Evolutionary conservation across 2,888 invertebrate genomes (phyloP), one percentile per base, ranked within the genome.

Genomic region (Zaprionus obscuricornis): DNA sequence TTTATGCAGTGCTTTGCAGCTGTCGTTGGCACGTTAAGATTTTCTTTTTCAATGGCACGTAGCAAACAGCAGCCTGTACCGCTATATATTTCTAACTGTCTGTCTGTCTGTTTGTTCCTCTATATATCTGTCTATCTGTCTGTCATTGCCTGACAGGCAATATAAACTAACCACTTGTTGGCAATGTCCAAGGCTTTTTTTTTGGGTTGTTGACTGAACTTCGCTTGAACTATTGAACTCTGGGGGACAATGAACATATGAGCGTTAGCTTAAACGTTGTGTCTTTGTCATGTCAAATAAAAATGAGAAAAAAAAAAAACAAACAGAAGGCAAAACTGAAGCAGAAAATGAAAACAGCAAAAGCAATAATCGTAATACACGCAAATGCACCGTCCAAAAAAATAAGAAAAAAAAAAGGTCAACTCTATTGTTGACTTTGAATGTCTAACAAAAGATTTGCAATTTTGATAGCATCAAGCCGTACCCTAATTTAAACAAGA

Each of bases 151-250:
- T 47, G 39, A 29, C 33, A 14, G 27, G n/a, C n/a, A n/a, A 36
- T 46, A 26, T 42, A 20, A 50, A 46, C 54, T 66, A 73, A 60
- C 85, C 81, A 85, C 81, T 82, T 82, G 81, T 85, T 81, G 76
- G 62, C 65, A 58, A 57, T 70, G 65, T 31, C 56, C 56, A 13
- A 27, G 26, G 34, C n/a, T 55, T 34, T 43, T 22, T 7, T 66
- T 54, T 54, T 66, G 58, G 54, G 29, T 66, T 76, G 65, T 66
- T 70, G 73, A 64, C 63, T 78, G 83, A 82, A 82, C 83, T 84
- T 64, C 36, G 20, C 49, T 37, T 74, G 79, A 85, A 82, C 85
- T 85, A 85, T 82, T 82, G 85, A 82, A 82, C 81, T 78, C 66
- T 59, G 50, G 33, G 20, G 26, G 60, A 55, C 79, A 72, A 74